A percentile compares a stretch with the other conserved stretches of the same genome.
phyloP scores from a whole-genome alignment of 2,797 vertebrate species.

The Pelodytes ibericus region DNA sequence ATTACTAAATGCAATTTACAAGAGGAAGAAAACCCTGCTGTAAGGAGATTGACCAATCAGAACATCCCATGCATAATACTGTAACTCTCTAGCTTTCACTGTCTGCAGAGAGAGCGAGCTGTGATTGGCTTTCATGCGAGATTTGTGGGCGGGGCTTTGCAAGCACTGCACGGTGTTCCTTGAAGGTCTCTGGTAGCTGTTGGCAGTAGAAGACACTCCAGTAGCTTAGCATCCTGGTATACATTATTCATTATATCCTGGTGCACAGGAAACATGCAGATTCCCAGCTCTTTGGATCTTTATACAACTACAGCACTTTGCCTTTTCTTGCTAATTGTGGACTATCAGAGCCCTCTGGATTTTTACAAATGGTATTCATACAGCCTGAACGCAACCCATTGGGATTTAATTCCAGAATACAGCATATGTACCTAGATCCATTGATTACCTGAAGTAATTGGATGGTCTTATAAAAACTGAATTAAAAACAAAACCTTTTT shows the following conservation, averaged over 20 bases:
- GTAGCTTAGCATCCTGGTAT: slow-evolving; percentile 79
- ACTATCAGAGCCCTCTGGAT: slow-evolving; percentile 66
- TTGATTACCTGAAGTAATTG: slow-evolving; percentile 59
- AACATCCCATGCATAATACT: slow-evolving; percentile 53
- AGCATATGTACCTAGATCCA: slow-evolving; percentile 65
- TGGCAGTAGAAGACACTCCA: slow-evolving; percentile 75
- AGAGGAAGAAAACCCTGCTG: slow-evolving; percentile 56
- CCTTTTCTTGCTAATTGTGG: slow-evolving; percentile 63
- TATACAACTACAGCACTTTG: slow-evolving; percentile 63
- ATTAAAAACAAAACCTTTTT: slow-evolving; percentile 56
- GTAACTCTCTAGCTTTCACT: slow-evolving; percentile 56
- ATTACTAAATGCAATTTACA: slow-evolving; percentile 67
- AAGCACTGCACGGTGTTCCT: slow-evolving; percentile 75
- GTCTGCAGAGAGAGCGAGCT: slow-evolving; percentile 46
- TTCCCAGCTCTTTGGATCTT: slow-evolving; percentile 68
- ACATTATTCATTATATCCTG: slow-evolving; percentile 83
- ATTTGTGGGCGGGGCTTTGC: slow-evolving; percentile 69
- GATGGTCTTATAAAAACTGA: slow-evolving; percentile 55
- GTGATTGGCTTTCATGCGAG: slow-evolving; percentile 77
- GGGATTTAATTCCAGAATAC: slow-evolving; percentile 66
- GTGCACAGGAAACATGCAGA: slow-evolving; percentile 76
- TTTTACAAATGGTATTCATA: slow-evolving; percentile 72
- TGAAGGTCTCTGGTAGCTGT: slow-evolving; percentile 82
- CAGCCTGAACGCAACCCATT: slow-evolving; percentile 61
- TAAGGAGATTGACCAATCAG: slow-evolving; percentile 79